Evolutionary conservation across 2,888 invertebrate genomes (phyloP).

Genomic region (Lithophane ornitopus): DNA sequence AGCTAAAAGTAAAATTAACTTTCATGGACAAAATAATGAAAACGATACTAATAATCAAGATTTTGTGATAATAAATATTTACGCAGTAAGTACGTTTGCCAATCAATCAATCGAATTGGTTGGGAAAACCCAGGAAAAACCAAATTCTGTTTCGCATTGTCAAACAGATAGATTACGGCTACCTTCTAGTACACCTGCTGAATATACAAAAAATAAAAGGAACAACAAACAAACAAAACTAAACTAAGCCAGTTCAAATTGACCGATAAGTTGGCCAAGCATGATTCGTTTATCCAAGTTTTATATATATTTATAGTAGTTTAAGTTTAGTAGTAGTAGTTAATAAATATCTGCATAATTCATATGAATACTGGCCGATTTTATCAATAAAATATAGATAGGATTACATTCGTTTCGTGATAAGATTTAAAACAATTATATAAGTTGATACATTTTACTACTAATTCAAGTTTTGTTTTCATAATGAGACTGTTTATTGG

Average conservation of each 20-base stretch:
- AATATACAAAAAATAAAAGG: neutral
- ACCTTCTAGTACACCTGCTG: neutral
- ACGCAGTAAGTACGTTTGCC: slow-evolving; percentile 18
- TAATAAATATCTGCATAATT: slow-evolving; percentile 13
- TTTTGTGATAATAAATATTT: slow-evolving; percentile 11
- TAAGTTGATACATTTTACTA: slow-evolving; percentile 26
- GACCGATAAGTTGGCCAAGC: neutral
- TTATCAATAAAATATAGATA: slow-evolving; percentile 29
- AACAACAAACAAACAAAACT: neutral
- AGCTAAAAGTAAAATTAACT: too few relatives aligned
- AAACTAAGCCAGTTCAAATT: neutral
- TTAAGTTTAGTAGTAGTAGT: neutral
- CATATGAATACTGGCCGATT: slow-evolving; percentile 2
- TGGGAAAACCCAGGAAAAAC: slow-evolving; percentile 23
- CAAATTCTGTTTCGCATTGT: neutral
- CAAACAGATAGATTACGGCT: neutral
- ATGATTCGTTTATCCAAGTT: neutral
- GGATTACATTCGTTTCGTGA: slow-evolving; percentile 34
- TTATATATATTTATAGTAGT: neutral
- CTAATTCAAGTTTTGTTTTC: slow-evolving; percentile 18
- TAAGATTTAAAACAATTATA: slow-evolving; percentile 49
- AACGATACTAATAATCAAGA: neutral
- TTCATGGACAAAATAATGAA: neutral
- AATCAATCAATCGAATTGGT: neutral
- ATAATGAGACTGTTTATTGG: slow-evolving; percentile 49